Percentiles rank a stretch among this genome's conserved stretches.
phyloP scores from a whole-genome alignment of 2,888 invertebrate genomes.

The Calliphora vomitoria region DNA sequence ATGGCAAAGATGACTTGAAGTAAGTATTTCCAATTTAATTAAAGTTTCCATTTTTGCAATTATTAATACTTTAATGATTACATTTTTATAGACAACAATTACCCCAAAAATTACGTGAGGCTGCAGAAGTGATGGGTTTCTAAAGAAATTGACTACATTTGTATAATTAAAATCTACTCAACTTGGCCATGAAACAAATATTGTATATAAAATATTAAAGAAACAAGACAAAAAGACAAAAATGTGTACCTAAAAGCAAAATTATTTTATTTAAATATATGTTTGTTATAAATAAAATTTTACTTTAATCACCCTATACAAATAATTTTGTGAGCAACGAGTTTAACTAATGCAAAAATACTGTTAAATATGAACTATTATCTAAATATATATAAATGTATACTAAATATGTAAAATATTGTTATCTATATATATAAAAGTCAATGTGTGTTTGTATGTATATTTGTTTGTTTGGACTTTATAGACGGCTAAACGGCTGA shows the following conservation, averaged over 20 bases:
- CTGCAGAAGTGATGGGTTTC: slow-evolving; percentile 59
- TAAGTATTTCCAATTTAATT: slow-evolving; percentile 59
- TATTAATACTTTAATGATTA: not conserved
- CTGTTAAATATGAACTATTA: slow-evolving; percentile 33
- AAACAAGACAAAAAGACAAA: slow-evolving; percentile 16
- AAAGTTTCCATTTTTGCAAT: not conserved
- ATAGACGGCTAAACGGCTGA: too few relatives aligned
- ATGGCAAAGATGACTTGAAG: slow-evolving; percentile 73
- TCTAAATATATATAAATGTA: slow-evolving; percentile 26
- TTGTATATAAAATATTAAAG: slow-evolving; percentile 51
- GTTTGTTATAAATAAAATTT: slow-evolving; percentile 13
- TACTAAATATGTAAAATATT: slow-evolving; percentile 25
- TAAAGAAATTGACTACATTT: slow-evolving; percentile 53
- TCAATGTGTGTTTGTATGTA: too few relatives aligned
- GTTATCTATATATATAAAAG: too few relatives aligned
- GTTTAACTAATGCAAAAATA: slow-evolving; percentile 54
- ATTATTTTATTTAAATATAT: slow-evolving; percentile 27
- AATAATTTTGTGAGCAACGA: slow-evolving; percentile 59
- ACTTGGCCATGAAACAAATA: slow-evolving; percentile 38
- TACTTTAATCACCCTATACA: not conserved
- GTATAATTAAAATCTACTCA: not conserved
- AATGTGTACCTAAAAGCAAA: slow-evolving; percentile 72
- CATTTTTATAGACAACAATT: slow-evolving; percentile 63
- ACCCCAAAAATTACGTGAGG: slow-evolving; percentile 50
- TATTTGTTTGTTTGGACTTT: too few relatives aligned